Percentiles rank a stretch among this genome's conserved stretches.
phyloP scores from a whole-genome alignment of 2,888 invertebrate species.

The Chymomyza procnemis region DNA sequence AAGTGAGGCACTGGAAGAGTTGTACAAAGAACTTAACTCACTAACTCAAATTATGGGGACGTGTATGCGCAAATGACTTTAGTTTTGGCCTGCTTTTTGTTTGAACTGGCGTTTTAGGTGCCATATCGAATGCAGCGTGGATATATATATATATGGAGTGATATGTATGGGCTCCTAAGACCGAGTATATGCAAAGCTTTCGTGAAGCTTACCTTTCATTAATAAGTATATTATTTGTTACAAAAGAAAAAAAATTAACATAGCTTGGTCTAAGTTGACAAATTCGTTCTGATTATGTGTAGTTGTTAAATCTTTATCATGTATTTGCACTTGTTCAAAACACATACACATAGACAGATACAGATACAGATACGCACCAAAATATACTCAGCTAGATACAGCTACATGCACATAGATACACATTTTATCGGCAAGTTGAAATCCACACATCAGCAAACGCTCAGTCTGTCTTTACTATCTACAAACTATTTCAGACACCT shows the following conservation, averaged over 20 bases:
- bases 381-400: no score
- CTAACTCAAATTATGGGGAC: no score
- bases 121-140: no score
- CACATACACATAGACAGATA: not conserved
- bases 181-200: slow-evolving; percentile 90
- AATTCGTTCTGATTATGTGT: slow-evolving; percentile 7
- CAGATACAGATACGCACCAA: not conserved
- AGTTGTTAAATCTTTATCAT: slow-evolving; percentile 62
- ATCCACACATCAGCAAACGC: not conserved
- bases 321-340: slow-evolving; percentile 49
- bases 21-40: no score
- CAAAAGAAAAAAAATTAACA: not conserved
- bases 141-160: no score
- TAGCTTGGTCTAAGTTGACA: not conserved
- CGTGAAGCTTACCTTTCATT: slow-evolving; percentile 77
- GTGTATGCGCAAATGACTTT: no score
- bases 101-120: no score
- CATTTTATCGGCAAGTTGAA: not conserved
- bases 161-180: no score
- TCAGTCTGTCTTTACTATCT: not conserved
- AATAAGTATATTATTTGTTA: no score
- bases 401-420: not conserved
- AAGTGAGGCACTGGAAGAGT: no score
- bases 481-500: slow-evolving; percentile 29
- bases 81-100: no score